Evolutionary conservation across 2,113 vertebrate genomes (phyloP).

Genomic region (Limanda limanda): DNA sequence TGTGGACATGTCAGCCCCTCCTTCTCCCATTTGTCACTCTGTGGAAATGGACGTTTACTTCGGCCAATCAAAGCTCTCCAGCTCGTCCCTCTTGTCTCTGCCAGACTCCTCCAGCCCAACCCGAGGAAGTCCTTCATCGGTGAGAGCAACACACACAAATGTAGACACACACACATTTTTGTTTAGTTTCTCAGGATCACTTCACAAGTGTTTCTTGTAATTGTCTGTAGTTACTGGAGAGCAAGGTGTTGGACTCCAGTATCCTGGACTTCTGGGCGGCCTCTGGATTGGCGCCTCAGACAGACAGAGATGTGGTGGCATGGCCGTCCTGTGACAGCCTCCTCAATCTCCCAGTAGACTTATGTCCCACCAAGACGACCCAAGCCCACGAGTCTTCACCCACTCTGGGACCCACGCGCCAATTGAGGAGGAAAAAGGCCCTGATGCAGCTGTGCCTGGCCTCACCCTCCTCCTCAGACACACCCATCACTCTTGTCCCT

Average conservation of each 20-base stretch:
- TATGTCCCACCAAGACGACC: slow-evolving; percentile 12
- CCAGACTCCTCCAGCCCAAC: slow-evolving; percentile 68
- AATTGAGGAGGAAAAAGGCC: slow-evolving; percentile 80
- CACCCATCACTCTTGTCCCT: background rate
- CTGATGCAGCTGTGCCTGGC: slow-evolving; percentile 68
- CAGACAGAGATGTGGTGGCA: slow-evolving; percentile 6
- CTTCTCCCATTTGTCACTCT: slow-evolving; percentile 74
- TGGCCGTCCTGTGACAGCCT: slow-evolving; percentile 82
- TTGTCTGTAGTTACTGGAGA: slow-evolving; percentile 63
- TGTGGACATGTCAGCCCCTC: slow-evolving; percentile 71
- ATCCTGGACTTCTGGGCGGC: slow-evolving; percentile 76
- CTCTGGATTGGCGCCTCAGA: slow-evolving; percentile 60
- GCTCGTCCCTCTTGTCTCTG: slow-evolving; percentile 79
- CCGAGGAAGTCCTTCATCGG: slow-evolving; percentile 74
- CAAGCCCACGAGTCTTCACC: slow-evolving; percentile 10
- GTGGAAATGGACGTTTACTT: slow-evolving; percentile 84
- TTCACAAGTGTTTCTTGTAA: background rate
- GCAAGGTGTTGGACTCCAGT: slow-evolving; percentile 71
- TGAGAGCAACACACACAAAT: slow-evolving; percentile 62
- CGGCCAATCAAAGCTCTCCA: slow-evolving; percentile 65
- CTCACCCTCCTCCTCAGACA: background rate
- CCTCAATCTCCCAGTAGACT: slow-evolving; percentile 58
- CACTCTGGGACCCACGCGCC: slow-evolving; percentile 32
- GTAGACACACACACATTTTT: background rate
- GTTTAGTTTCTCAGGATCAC: background rate